Conservation (phyloP, 2,797 vertebrate genomes). For the Hydrolagus colliei region DNA sequence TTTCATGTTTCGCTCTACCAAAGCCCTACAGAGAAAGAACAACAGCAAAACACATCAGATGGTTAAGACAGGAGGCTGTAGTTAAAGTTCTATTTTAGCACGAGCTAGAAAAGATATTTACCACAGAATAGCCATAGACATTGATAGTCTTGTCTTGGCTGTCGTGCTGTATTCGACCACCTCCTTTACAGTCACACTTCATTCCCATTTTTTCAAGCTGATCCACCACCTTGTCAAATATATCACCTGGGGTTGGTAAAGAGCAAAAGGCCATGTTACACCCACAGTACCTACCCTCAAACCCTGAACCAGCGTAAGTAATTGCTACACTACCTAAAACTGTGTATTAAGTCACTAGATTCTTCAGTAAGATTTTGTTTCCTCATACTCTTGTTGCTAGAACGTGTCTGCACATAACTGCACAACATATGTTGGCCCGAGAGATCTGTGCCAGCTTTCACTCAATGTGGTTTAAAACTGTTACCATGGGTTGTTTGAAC, state of each 20-base stretch:
- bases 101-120: slow-evolving; percentile 45
- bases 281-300: too few species aligned
- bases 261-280: neutral
- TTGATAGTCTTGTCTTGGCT: slow-evolving; percentile 74
- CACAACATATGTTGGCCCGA: too few species aligned
- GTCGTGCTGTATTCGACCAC: slow-evolving; percentile 80
- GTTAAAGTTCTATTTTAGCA: fast-evolving
- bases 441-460: too few species aligned
- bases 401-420: too few species aligned
- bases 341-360: too few species aligned
- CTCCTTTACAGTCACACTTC: slow-evolving; percentile 82
- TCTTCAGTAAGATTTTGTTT: too few species aligned
- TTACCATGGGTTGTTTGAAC: too few species aligned
- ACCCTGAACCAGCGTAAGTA: too few species aligned
- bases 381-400: too few species aligned
- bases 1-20: slow-evolving; percentile 75
- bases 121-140: slow-evolving; percentile 91
- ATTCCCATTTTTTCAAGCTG: slow-evolving; percentile 69
- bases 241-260: slow-evolving; percentile 62
- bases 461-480: too few species aligned
- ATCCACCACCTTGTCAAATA: slow-evolving; percentile 73
- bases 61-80: neutral
- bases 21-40: slow-evolving; percentile 64
- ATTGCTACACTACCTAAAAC: too few species aligned
- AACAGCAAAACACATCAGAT: neutral